Evolutionary conservation across 2,113 vertebrate species (phyloP).

Genomic region (Rhegmatorhina hoffmannsi): DNA sequence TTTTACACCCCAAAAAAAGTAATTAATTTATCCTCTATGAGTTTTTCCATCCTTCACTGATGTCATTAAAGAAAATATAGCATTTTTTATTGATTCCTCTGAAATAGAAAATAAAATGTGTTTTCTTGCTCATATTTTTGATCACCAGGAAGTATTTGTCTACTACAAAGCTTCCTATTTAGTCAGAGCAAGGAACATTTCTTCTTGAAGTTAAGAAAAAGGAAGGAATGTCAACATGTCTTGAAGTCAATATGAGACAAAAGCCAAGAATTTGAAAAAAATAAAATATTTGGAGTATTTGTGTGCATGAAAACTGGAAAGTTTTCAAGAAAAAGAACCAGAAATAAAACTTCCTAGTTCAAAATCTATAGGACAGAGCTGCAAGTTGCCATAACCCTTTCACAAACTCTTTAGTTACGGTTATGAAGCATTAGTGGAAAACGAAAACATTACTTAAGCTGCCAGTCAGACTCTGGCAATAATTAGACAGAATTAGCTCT

Average conservation of each 20-base stretch:
- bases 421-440: not conserved
- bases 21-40: not conserved
- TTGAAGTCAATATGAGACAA: not conserved
- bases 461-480: not conserved
- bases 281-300: not conserved
- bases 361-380: not conserved
- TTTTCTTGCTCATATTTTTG: not conserved
- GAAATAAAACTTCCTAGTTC: not conserved
- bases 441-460: not conserved
- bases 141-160: not conserved
- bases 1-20: not conserved
- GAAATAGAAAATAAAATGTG: not conserved
- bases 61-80: not conserved
- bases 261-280: not conserved
- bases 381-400: not conserved
- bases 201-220: not conserved
- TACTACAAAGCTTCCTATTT: not conserved
- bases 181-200: not conserved
- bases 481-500: not conserved
- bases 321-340: fast-evolving
- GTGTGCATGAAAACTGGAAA: not conserved
- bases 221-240: not conserved
- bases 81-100: not conserved
- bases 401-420: not conserved
- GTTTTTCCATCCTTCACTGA: not conserved